Evolutionary conservation across 1,140 invertebrate genomes (phyloP), one percentile per base, ranked within the genome.

Genomic region (Triops longicaudatus): DNA sequence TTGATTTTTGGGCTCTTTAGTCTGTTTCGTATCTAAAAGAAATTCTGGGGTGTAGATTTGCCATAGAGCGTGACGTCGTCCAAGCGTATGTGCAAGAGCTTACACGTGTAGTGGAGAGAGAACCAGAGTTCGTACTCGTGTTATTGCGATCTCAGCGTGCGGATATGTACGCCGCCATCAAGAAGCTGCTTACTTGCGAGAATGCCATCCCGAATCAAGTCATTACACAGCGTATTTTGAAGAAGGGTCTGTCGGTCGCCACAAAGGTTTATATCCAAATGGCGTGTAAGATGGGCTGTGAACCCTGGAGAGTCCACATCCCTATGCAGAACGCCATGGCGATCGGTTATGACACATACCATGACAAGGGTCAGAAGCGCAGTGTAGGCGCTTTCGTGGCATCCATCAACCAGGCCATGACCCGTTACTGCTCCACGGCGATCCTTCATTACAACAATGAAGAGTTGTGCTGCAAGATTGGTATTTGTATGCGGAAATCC

Each of bases 331-430:
- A 87, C 0, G 76, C 92, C 0, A 97, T 97, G 94, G 87, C 95
- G 0, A 85, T 94, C n/a, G 95, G 95, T 3, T 94, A 93, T 80
- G 95, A 97, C 82, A 91, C 94, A 1, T 95, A 93, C 80, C 94
- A 96, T 81, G 92, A 95, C 79, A 87, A 89, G 1, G 85, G 85
- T 1, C 82, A 84, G 72, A 89, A 88, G 81, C 73, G 75, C 42
- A 82, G 84, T 86, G 42, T 89, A 85, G 89, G 93, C 76, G 88
- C 89, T 0, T 89, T 96, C 83, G 93, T 96, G 0, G 89, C 92
- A 0, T 91, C 92, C 0, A 85, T 92, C 42, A 90, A 96, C 81
- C 83, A 83, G 12, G 78, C 80, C 31, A 86, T 88, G 76, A 89
- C 89, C 0, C 83, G 89, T 26, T 96, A 91, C 84, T 94, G 86